Conservation (phyloP, 2,888 invertebrate species). For the Scrobipalpa costella region DNA sequence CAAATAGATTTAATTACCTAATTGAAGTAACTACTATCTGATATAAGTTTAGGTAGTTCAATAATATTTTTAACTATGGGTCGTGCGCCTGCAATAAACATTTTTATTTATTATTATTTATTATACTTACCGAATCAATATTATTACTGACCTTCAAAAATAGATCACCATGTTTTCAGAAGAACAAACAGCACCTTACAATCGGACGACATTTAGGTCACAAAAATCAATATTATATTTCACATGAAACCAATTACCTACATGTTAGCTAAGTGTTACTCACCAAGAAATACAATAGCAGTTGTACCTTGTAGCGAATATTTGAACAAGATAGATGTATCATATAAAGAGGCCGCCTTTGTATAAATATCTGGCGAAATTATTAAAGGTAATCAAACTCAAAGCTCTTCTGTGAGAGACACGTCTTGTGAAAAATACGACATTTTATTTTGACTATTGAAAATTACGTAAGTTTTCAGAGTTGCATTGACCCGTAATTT, state of each 20-base stretch:
- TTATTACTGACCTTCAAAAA: neutral
- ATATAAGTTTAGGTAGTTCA: too few relatives aligned
- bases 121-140: too few relatives aligned
- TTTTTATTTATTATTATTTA: too few relatives aligned
- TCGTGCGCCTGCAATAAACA: too few relatives aligned
- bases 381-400: neutral
- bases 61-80: too few relatives aligned
- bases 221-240: constrained; percentile 9
- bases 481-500: too few relatives aligned
- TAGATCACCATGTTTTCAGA: neutral
- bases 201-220: constrained; percentile 1
- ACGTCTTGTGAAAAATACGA: neutral
- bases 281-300: neutral
- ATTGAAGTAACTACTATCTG: too few relatives aligned
- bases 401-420: neutral
- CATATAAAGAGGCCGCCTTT: neutral
- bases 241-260: neutral
- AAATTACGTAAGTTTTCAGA: too few relatives aligned
- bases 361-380: neutral
- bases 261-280: neutral
- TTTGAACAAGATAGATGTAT: constrained; percentile 10
- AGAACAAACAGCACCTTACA: neutral
- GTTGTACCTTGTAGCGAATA: constrained; percentile 5
- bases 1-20: too few relatives aligned
- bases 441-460: neutral